Conservation (phyloP, 1,140 invertebrate species). For the Drosophila carrolli region DNA sequence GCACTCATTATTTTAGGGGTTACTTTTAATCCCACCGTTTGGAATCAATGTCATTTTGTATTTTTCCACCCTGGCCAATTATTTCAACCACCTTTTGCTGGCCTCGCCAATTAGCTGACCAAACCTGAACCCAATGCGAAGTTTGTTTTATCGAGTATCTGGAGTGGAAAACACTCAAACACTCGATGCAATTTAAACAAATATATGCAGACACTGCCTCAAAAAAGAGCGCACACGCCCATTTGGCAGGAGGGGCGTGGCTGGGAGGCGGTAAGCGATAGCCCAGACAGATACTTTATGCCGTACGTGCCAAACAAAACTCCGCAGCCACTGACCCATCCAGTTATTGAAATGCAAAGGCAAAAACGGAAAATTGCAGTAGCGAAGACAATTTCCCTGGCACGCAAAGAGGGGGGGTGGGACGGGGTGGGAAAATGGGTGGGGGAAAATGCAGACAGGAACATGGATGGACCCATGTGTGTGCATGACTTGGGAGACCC, state of each 20-base stretch:
- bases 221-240: constrained; percentile 33
- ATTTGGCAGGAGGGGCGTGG: neutral
- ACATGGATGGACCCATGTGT: constrained; percentile 52
- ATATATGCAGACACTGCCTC: constrained; percentile 66
- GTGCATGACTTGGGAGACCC: constrained; percentile 45
- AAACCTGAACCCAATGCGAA: constrained; percentile 29
- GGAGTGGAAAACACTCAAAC: constrained; percentile 31
- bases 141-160: constrained; percentile 45
- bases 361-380: constrained; percentile 58
- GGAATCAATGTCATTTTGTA: too few species aligned
- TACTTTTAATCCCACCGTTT: neutral
- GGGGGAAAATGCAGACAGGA: constrained; percentile 14
- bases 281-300: constrained; percentile 66
- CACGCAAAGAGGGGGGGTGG: constrained; percentile 30
- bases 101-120: constrained; percentile 34
- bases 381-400: constrained; percentile 62
- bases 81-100: constrained; percentile 26
- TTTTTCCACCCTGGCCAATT: constrained; percentile 5
- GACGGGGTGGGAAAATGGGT: neutral
- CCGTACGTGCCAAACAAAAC: constrained; percentile 64
- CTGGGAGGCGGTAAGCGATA: constrained; percentile 49
- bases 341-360: constrained; percentile 71
- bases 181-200: constrained; percentile 72
- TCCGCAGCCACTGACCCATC: constrained; percentile 48
- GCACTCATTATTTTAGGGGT: neutral